Evolutionary conservation across 2,113 vertebrate species (phyloP).

Genomic region (Castor canadensis): DNA sequence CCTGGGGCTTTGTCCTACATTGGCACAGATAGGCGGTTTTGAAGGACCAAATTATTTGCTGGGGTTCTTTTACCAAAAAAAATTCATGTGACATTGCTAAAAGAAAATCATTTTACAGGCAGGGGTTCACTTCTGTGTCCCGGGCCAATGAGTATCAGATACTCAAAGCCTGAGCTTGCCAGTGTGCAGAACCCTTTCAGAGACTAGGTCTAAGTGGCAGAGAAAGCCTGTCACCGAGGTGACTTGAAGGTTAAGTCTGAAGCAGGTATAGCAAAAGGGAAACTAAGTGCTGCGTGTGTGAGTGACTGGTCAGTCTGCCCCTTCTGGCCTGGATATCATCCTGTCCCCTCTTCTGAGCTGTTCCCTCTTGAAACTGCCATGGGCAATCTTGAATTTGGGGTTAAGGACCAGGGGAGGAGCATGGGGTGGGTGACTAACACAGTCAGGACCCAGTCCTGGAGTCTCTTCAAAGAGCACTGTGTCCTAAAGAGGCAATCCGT

Average conservation of each 20-base stretch:
- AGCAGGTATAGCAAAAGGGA: too few relatives aligned
- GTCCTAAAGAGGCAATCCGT: not conserved
- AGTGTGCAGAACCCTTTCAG: not conserved
- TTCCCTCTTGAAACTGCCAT: not conserved
- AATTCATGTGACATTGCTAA: not conserved
- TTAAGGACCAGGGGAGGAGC: not conserved
- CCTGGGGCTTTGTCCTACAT: not conserved
- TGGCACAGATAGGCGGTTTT: not conserved
- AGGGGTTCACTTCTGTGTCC: rapidly evolving
- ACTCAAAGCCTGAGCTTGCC: rapidly evolving
- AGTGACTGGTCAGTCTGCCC: not conserved
- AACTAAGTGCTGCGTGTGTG: too few relatives aligned
- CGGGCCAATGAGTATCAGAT: not conserved
- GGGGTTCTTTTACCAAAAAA: not conserved
- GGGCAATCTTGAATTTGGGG: not conserved
- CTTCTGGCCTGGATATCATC: too few relatives aligned
- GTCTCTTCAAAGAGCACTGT: not conserved
- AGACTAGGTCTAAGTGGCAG: not conserved
- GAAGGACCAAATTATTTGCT: not conserved
- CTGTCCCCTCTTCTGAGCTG: not conserved
- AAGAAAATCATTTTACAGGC: not conserved
- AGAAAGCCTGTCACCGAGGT: not conserved
- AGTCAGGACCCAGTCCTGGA: rapidly evolving
- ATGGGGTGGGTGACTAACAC: not conserved
- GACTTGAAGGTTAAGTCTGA: not conserved